Evolutionary conservation across 2,797 vertebrate genomes (phyloP).

Genomic region (Onychomys leucogaster): DNA sequence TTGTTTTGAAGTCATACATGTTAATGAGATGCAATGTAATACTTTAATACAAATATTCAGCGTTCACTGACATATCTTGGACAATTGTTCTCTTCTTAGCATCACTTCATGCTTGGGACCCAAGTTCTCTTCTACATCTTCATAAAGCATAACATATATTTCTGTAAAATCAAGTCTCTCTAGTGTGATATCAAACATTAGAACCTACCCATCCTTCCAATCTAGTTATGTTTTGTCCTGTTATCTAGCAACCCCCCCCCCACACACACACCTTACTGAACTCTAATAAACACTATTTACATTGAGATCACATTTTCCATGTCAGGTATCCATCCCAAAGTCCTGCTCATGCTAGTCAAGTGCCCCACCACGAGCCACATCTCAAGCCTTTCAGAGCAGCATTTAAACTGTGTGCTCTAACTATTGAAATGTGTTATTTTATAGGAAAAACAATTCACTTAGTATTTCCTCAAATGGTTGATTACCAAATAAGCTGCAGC

Average conservation of each 20-base stretch:
- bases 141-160: not conserved
- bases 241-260: fast-evolving
- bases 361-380: not conserved
- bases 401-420: no score
- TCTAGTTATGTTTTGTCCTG: not conserved
- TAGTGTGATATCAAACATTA: not conserved
- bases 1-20: not conserved
- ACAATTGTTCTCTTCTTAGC: not conserved
- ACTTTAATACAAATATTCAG: not conserved
- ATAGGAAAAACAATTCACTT: not conserved
- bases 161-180: not conserved
- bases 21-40: not conserved
- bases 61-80: not conserved
- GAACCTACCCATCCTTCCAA: not conserved
- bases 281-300: not conserved
- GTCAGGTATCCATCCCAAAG: no score
- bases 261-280: not conserved
- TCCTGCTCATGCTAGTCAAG: not conserved
- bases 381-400: not conserved
- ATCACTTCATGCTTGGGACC: not conserved
- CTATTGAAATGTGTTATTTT: not conserved
- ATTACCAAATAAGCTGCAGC: not conserved
- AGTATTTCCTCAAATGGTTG: not conserved
- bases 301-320: not conserved
- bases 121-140: not conserved